Percentiles rank a stretch among this genome's conserved stretches.
These are phyloP conservation scores for Phymorhynchus buccinoides DNA, from an alignment of 1,140 invertebrate species.

Conservation along the genomic window DNA sequence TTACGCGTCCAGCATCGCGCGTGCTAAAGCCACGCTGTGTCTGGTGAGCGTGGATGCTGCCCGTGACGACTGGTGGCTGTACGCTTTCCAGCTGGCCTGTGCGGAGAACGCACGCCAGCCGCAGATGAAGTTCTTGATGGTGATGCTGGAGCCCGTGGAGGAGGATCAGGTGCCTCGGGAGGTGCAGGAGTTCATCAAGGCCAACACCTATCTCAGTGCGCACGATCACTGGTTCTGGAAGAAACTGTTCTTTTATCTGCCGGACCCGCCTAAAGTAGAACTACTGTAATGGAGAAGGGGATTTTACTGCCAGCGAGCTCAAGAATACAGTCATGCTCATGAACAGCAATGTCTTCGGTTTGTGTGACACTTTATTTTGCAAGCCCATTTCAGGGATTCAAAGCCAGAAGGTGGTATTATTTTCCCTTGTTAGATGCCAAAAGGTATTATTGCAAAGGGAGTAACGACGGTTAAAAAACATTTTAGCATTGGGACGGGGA, in stretches of 20 bases:
- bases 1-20: conserved; percentile 77
- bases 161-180: conserved; percentile 74
- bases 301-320: too few species aligned
- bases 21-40: conserved; percentile 78
- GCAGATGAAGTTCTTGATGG: conserved; percentile 86
- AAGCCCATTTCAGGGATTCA: too few species aligned
- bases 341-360: too few species aligned
- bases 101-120: conserved; percentile 90
- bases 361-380: too few species aligned
- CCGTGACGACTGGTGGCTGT: conserved; percentile 80
- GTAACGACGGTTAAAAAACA: too few species aligned
- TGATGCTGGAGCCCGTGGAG: conserved; percentile 84
- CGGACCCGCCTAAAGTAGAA: conserved; percentile 23
- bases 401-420: too few species aligned
- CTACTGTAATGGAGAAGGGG: neutral
- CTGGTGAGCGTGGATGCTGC: conserved; percentile 79
- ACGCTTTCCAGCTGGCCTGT: conserved; percentile 81
- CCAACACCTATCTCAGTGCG: conserved; percentile 79
- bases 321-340: neutral
- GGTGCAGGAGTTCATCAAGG: conserved; percentile 78
- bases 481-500: too few species aligned
- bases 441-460: too few species aligned
- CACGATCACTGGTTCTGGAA: conserved; percentile 89
- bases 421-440: too few species aligned
- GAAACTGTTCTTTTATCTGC: conserved; percentile 78